Evolutionary conservation across 2,113 vertebrate genomes (phyloP).

Genomic region (Sardina pilchardus): DNA sequence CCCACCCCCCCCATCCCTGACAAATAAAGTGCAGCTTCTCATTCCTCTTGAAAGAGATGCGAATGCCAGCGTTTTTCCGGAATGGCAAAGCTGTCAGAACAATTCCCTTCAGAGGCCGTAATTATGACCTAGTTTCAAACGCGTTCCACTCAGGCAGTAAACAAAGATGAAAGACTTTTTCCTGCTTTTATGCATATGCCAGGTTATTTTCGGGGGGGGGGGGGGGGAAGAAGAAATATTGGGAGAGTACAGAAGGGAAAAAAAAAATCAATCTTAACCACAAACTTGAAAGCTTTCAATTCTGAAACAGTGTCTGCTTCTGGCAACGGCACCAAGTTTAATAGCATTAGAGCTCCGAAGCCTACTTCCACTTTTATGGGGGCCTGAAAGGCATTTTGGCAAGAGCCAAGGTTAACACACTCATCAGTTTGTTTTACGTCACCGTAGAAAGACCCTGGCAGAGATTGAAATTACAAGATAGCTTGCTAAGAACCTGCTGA

Average conservation of each 20-base stretch:
- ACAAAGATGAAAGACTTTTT: neutral
- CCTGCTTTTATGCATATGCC: neutral
- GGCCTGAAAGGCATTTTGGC: neutral
- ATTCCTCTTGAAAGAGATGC: neutral
- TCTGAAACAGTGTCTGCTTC: neutral
- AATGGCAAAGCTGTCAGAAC: slow-evolving; percentile 6
- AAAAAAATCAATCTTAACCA: neutral
- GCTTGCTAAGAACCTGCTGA: neutral
- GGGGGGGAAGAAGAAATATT: neutral
- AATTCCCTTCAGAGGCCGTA: neutral
- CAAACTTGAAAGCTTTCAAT: neutral
- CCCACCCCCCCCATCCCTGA: neutral
- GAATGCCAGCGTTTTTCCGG: neutral
- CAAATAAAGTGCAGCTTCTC: neutral
- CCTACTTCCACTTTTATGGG: neutral
- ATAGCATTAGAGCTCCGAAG: neutral
- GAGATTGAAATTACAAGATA: neutral
- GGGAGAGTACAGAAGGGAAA: neutral
- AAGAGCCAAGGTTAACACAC: neutral
- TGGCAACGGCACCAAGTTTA: neutral
- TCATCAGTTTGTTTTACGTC: neutral
- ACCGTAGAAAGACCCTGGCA: neutral
- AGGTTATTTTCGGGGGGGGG: neutral
- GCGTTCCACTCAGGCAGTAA: neutral
- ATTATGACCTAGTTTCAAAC: slow-evolving; percentile 8